These are phyloP conservation scores for Dicyema japonicum DNA, from an alignment of 1,140 invertebrate genomes.

Conservation along the genomic window DNA sequence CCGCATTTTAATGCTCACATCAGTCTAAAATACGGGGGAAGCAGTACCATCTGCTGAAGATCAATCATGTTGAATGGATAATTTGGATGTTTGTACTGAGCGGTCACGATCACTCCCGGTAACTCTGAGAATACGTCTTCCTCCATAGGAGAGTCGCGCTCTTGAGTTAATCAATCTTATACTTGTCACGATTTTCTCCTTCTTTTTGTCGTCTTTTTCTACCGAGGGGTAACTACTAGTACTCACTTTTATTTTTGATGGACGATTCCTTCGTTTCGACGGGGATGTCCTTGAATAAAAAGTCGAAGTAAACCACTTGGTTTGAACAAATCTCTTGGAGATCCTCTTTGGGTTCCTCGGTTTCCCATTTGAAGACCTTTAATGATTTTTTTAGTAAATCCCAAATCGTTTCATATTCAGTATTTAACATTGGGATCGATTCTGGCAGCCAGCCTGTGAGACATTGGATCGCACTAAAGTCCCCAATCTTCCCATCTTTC, in stretches of 20 bases:
- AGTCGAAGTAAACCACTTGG: neutral
- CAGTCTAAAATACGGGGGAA: conserved; percentile 8
- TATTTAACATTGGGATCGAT: conserved; percentile 6
- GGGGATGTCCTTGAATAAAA: neutral
- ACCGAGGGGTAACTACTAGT: no score
- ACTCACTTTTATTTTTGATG: neutral
- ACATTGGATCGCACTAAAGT: conserved; percentile 14
- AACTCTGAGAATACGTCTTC: no score
- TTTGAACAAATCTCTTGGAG: neutral
- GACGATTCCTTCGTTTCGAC: neutral
- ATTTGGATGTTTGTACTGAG: neutral
- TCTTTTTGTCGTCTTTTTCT: no score
- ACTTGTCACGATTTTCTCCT: no score
- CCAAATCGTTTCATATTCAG: neutral
- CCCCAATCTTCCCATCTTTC: conserved; percentile 17
- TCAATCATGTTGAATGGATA: conserved; percentile 1
- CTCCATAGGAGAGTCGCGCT: no score
- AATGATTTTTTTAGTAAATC: neutral
- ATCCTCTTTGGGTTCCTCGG: neutral
- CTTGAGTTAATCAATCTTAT: neutral
- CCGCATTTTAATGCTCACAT: conserved; percentile 14
- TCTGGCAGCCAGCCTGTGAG: conserved; percentile 20
- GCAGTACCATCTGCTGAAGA: neutral
- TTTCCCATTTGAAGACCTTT: neutral
- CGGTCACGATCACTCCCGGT: no score